Base-by-base conservation (phyloP, 2,797 vertebrate species). In the Peromyscus eremicus region DNA sequence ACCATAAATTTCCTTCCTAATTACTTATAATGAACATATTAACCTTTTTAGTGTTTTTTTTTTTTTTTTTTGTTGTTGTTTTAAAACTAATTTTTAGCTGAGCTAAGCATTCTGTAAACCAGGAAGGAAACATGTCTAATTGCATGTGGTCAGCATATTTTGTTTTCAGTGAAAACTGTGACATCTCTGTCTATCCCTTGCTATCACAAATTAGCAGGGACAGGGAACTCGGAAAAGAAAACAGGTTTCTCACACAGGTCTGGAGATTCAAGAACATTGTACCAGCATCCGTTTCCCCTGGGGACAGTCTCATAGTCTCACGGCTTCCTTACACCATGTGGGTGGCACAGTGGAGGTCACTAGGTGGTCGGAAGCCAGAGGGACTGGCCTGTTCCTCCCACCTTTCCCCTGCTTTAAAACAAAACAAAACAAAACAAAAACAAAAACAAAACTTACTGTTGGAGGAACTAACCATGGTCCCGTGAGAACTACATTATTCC, bases 51-150 rank as follows among this genome's bases (percentile, higher is more conserved):
- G 82, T 95, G 60, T 76, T 79, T 40, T 55, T 6, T 14, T 64
- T 40, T 52, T 6, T n/a, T 64, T 8, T 70, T n/a, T 6, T 34
- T 86, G 11, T 91, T 95, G 34, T 96, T 62, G 87, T 92, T 37
- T n/a, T 89, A 4, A 92, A 89, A 60, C 55, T 83, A 76, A 95
- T 73, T 88, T 93, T 94, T 94, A 93, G 71, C 95, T 97, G 37
- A 92, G 60, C 75, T 95, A 95, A 89, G 29, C 8, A 49, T 94
- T 95, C 25, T 91, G 82, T 0, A 71, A 12, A 71, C 34, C 52
- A 91, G 82, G 37, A 76, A 49, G 27, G 11, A 19, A 88, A 92
- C 55, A 55, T 57, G 37, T 57, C 27, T 93, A 62, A 46, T 68
- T 96, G 55, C 2, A 52, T 85, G 21, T 49, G 76, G 49, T 79